A percentile compares a stretch with the other conserved stretches of the same genome.
Conservation (phyloP, 2,888 invertebrate genomes). For the Calameuta pallipes region DNA sequence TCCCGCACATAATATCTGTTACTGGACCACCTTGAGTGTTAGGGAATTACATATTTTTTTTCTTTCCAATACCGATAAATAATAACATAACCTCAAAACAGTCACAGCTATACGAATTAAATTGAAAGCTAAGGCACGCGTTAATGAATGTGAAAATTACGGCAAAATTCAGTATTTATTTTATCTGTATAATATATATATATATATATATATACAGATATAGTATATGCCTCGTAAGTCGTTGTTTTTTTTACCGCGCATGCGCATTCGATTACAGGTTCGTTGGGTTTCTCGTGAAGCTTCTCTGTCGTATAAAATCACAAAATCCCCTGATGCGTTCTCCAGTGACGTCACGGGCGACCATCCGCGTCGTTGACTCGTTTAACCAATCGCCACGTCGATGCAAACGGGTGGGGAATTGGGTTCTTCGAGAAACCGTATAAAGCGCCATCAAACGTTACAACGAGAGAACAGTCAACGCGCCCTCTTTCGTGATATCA, state of each 20-base stretch:
- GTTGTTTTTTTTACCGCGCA: neutral
- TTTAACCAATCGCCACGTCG: constrained; percentile 19
- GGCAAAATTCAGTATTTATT: neutral
- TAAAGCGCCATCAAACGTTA: constrained; percentile 51
- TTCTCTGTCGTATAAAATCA: constrained; percentile 32
- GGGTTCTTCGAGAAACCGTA: constrained; percentile 34
- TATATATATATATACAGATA: neutral
- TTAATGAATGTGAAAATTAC: neutral
- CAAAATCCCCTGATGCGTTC: constrained; percentile 31
- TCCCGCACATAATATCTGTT: neutral
- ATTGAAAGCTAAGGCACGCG: neutral
- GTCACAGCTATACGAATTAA: neutral
- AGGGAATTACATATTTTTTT: neutral
- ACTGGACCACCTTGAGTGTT: neutral
- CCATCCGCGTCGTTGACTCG: neutral
- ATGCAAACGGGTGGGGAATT: constrained; percentile 33
- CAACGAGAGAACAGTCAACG: constrained; percentile 43
- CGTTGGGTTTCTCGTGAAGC: constrained; percentile 31
- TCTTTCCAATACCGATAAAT: neutral
- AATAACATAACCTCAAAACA: neutral
- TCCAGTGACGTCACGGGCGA: constrained; percentile 39
- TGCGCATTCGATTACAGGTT: constrained; percentile 16
- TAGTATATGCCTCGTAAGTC: neutral
- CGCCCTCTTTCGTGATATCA: constrained; percentile 46
- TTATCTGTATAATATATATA: neutral